Conservation (phyloP, 92 coral and sea anemone genomes). For the Isaurus tuberculatus region DNA sequence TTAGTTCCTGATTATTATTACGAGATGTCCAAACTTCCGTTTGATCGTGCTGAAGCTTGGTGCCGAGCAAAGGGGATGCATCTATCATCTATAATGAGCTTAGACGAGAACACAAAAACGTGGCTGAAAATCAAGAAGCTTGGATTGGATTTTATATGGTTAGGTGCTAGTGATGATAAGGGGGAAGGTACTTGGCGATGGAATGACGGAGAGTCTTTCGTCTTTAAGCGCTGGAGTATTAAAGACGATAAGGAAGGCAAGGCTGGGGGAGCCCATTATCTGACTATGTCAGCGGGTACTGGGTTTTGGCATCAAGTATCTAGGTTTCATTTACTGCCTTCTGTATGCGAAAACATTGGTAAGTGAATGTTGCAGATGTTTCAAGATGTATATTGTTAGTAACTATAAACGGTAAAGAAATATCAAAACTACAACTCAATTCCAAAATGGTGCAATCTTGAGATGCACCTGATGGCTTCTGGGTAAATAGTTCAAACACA, state of each 20-base stretch:
- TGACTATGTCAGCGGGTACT: conserved; percentile 45
- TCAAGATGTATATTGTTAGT: too few species aligned
- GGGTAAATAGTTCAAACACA: too few species aligned
- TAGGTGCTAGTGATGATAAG: conserved; percentile 3
- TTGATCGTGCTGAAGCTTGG: conserved; percentile 28
- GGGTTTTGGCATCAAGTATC: conserved; percentile 39
- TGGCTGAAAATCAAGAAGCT: conserved; percentile 17
- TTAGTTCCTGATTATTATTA: conserved; percentile 13
- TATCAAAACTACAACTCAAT: too few species aligned
- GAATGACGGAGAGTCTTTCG: conserved; percentile 15
- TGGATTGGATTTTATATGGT: conserved; percentile 25
- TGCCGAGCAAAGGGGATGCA: conserved; percentile 17
- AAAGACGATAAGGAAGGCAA: not conserved
- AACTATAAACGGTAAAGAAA: too few species aligned
- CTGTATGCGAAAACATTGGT: conserved; percentile 37
- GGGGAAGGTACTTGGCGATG: conserved; percentile 27
- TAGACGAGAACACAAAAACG: conserved; percentile 12
- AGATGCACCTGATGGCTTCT: too few species aligned
- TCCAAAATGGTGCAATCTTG: too few species aligned
- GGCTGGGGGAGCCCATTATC: not conserved
- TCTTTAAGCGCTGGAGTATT: conserved; percentile 4
- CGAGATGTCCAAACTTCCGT: conserved; percentile 13
- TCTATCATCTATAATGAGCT: conserved; percentile 32
- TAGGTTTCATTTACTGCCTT: conserved; percentile 23
- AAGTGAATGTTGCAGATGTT: not conserved